Conservation (phyloP, 2,113 vertebrate genomes). For the Micromys minutus region DNA sequence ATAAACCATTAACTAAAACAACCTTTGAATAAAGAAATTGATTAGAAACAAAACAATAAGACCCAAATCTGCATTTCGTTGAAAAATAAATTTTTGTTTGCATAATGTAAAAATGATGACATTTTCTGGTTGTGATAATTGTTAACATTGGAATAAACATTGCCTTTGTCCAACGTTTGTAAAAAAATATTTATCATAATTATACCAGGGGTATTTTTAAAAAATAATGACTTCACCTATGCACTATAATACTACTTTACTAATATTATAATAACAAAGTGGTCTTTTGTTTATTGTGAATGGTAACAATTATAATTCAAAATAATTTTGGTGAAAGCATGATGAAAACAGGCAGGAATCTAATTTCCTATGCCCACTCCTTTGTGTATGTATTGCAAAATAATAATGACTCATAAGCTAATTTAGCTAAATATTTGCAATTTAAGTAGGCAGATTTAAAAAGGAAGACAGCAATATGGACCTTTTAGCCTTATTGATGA, state of each 20-base stretch:
- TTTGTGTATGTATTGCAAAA: slow-evolving; percentile 2
- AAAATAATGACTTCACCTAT: neutral
- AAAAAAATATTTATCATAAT: neutral
- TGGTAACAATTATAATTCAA: neutral
- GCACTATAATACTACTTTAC: neutral
- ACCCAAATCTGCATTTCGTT: neutral
- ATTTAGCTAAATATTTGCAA: slow-evolving; percentile 46
- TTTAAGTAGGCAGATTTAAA: slow-evolving; percentile 50
- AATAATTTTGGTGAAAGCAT: neutral
- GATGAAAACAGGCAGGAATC: neutral
- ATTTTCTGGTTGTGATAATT: neutral
- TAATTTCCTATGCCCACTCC: neutral
- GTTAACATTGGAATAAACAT: neutral
- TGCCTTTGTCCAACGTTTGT: neutral
- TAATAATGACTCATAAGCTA: neutral
- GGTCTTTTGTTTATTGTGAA: neutral
- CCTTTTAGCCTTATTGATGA: neutral
- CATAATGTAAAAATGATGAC: neutral
- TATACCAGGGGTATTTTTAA: neutral
- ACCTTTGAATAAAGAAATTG: neutral
- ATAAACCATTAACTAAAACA: neutral
- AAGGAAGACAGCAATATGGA: slow-evolving; percentile 10
- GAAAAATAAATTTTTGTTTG: neutral
- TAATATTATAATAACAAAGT: neutral
- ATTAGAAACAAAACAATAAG: neutral